Conservation (phyloP, 2,797 vertebrate genomes). For the Dermochelys coriacea region DNA sequence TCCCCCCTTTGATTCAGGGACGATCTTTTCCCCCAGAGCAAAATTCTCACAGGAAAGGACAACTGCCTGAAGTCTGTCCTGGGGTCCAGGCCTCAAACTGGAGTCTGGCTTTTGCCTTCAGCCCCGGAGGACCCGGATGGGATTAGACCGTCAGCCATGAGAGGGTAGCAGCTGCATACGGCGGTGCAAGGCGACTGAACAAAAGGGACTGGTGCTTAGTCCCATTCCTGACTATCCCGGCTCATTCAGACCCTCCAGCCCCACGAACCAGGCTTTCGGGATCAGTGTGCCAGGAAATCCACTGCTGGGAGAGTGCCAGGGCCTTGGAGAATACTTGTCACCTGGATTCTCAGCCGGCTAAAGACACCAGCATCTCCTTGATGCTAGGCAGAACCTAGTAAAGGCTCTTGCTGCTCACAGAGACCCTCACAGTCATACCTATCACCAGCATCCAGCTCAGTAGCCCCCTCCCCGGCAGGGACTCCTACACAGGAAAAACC, state of each 20-base stretch:
- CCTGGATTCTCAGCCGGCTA: background rate
- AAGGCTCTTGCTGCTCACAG: background rate
- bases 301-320: background rate
- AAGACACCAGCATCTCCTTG: background rate
- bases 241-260: background rate
- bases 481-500: background rate
- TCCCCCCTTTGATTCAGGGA: conserved; percentile 23
- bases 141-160: background rate
- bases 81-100: background rate
- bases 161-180: fast-evolving
- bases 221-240: background rate
- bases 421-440: background rate
- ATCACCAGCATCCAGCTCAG: background rate
- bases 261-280: background rate
- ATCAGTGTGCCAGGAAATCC: background rate
- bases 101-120: background rate
- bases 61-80: conserved; percentile 45
- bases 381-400: background rate
- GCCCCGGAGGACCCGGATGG: fast-evolving
- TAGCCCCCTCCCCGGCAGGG: background rate
- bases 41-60: conserved; percentile 48
- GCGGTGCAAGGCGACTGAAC: background rate
- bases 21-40: conserved; percentile 75
- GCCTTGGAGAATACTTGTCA: background rate
- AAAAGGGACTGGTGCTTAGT: background rate